Evolutionary conservation across 2,888 invertebrate species (phyloP), one percentile per base, ranked within the genome.

Genomic region (Cryptophagus acutangulus): DNA sequence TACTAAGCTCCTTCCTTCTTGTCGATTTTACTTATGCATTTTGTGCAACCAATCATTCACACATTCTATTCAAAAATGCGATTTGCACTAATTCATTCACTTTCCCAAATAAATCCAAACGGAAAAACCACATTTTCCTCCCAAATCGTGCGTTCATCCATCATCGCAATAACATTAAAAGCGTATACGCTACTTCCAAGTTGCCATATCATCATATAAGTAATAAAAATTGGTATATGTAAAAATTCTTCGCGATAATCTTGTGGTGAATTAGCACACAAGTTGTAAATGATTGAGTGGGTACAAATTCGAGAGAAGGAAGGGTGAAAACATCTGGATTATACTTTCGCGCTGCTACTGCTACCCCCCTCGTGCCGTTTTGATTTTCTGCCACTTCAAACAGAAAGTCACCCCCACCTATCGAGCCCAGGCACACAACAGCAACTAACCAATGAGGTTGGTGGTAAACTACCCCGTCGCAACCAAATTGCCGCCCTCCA

Each of bases 401-500:
- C n/a, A n/a, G n/a, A n/a, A n/a, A n/a, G n/a, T n/a, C n/a, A n/a
- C n/a, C 44, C 47, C 48, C 52, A 41, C 45, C 43, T n/a, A 26
- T 12, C n/a, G 20, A 26, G 26, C 26, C 26, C n/a, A 26, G n/a
- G n/a, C n/a, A 12, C 26, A n/a, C 16, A 16, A 24, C 12, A 18
- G 12, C 26, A 38, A 9, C 38, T 33, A 20, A 36, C 53, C 53
- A 53, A 51, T 52, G 46, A 35, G 38, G 39, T 44, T 37, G 37
- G 41, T 45, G 42, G 47, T 39, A 20, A 28, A 33, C 48, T 51
- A 52, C 53, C 55, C 59, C 56, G 49, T 52, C 53, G 48, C 48
- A 48, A 49, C 43, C 49, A 31, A 51, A 61, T 58, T 58, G 62
- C 62, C 56, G 58, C 58, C 62, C 65, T 63, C 67, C 67, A 68